Evolutionary conservation across 2,113 vertebrate genomes (phyloP).

Genomic region (Zapus hudsonius): DNA sequence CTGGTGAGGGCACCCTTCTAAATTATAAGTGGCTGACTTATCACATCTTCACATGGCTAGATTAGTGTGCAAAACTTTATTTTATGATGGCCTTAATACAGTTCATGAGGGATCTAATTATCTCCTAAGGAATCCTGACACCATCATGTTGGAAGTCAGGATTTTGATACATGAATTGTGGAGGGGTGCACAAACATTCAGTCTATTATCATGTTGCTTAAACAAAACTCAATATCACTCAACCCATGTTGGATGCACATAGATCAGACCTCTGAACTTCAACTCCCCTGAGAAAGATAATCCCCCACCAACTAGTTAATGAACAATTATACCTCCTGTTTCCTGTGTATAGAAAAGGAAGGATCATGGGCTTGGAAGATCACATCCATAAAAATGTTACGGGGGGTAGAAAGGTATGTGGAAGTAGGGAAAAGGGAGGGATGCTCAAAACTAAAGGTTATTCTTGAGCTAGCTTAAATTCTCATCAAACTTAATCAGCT

Average conservation of each 20-base stretch:
- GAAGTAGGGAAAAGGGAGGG: too few species aligned
- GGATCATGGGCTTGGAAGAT: not conserved
- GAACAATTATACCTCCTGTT: not conserved
- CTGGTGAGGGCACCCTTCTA: not conserved
- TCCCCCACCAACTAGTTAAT: not conserved
- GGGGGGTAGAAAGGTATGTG: too few species aligned
- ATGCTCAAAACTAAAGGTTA: too few species aligned
- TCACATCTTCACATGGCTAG: not conserved
- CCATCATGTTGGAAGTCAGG: not conserved
- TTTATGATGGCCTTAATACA: not conserved
- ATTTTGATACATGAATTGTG: not conserved
- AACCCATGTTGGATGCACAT: not conserved
- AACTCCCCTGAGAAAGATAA: not conserved
- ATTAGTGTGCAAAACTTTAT: not conserved
- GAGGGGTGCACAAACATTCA: not conserved
- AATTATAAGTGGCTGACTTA: not conserved
- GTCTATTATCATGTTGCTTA: not conserved
- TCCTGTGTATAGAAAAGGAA: accelerated
- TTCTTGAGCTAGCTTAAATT: too few species aligned
- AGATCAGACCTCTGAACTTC: not conserved
- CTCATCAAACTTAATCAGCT: too few species aligned
- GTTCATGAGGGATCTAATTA: not conserved
- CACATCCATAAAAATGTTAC: not conserved
- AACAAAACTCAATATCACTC: not conserved
- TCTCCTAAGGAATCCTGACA: not conserved